These are phyloP conservation scores for Mylabris sibirica DNA, from an alignment of 2,888 invertebrate genomes.

Conservation along the genomic window DNA sequence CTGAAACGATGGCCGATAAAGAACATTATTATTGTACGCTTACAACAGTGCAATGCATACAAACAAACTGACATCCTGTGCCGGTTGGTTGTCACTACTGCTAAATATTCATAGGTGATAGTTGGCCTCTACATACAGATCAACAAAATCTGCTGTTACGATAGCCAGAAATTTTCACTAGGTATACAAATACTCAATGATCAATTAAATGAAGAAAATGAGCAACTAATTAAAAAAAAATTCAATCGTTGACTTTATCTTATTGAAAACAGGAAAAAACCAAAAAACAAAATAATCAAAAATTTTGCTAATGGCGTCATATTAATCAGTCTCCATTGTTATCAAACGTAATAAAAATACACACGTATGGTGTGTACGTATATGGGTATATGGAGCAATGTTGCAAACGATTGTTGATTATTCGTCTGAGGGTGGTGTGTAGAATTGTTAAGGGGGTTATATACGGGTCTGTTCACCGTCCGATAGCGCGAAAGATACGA, in stretches of 20 bases:
- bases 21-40: conserved; percentile 28
- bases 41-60: conserved; percentile 28
- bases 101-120: conserved; percentile 30
- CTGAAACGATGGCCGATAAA: conserved; percentile 38
- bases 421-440: conserved; percentile 32
- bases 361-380: conserved; percentile 37
- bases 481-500: conserved; percentile 60
- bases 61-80: conserved; percentile 34
- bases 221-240: not conserved
- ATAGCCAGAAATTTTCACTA: not conserved
- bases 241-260: not conserved
- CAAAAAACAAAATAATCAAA: not conserved
- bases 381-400: conserved; percentile 40
- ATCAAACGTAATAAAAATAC: conserved; percentile 37
- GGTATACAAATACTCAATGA: not conserved
- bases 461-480: conserved; percentile 55
- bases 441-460: conserved; percentile 37
- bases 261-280: not conserved
- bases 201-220: not conserved
- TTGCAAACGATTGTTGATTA: conserved; percentile 36
- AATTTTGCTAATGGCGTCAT: conserved; percentile 25
- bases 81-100: conserved; percentile 18
- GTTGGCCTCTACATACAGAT: not conserved
- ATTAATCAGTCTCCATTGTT: conserved; percentile 37
- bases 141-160: not conserved